phyloP scores from a whole-genome alignment of 1,140 invertebrate genomes.

The Musca vetustissima region DNA sequence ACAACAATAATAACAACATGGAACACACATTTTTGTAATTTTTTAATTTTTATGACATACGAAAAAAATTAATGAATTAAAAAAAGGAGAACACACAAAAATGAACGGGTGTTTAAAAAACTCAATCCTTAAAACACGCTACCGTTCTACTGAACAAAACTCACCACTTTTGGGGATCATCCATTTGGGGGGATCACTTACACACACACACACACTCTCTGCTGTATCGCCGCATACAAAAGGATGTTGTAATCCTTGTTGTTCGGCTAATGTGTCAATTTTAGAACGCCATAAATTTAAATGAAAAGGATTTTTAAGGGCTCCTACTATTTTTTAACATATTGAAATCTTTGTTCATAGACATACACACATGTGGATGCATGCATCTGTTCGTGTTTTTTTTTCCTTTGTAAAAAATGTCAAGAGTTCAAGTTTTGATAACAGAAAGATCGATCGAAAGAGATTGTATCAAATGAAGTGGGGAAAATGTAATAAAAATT shows the following conservation, averaged over 20 bases:
- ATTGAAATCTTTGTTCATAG: not conserved
- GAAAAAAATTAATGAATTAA: constrained; percentile 17
- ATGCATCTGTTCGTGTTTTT: constrained; percentile 2
- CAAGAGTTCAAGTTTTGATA: constrained; percentile 15
- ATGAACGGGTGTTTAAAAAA: not conserved
- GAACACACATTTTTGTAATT: constrained; percentile 4
- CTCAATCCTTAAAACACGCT: no score
- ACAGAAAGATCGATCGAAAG: not conserved
- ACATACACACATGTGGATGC: not conserved
- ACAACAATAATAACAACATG: not conserved
- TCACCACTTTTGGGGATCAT: not conserved
- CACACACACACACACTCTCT: no score
- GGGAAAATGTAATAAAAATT: constrained; percentile 24
- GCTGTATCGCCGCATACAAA: not conserved
- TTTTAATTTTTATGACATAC: constrained; percentile 11
- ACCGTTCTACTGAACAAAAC: no score
- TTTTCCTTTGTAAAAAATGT: constrained; percentile 1
- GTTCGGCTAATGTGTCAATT: constrained; percentile 16
- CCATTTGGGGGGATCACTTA: not conserved
- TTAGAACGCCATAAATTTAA: constrained; percentile 8
- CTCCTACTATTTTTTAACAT: not conserved
- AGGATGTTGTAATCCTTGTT: constrained; percentile 5
- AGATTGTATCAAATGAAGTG: not conserved
- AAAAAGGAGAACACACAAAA: not conserved
- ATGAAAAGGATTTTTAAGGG: not conserved